phyloP scores from a whole-genome alignment of 2,888 invertebrate species.

The Listrodromus nycthemerus region DNA sequence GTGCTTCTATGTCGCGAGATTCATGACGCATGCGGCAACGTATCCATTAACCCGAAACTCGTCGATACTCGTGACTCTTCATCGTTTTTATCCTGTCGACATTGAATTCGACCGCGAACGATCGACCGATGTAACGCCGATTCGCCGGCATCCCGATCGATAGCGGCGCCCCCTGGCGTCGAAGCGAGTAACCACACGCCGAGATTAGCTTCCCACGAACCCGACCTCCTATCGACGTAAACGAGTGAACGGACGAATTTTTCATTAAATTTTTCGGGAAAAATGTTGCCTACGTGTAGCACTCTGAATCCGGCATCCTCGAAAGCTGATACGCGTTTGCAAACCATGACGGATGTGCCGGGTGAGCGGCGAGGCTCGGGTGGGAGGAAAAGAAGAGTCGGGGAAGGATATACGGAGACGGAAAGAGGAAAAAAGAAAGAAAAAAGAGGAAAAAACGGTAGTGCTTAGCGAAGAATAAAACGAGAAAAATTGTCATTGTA shows the following conservation, averaged over 20 bases:
- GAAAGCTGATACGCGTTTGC: constrained; percentile 35
- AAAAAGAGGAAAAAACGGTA: constrained; percentile 71
- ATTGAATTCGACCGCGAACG: background rate
- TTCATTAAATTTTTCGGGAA: constrained; percentile 7
- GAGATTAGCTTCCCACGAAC: background rate
- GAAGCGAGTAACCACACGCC: background rate
- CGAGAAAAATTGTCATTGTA: constrained; percentile 84
- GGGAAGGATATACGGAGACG: constrained; percentile 42
- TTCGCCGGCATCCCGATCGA: background rate
- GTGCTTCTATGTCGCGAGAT: constrained; percentile 44
- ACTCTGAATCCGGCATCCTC: background rate
- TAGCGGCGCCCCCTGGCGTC: background rate
- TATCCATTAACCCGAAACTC: constrained; percentile 1
- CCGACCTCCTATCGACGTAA: background rate
- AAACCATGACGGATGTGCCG: constrained; percentile 22
- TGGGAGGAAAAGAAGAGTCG: too few relatives aligned
- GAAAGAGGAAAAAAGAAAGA: constrained; percentile 37
- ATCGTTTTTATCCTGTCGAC: background rate
- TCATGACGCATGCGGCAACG: constrained; percentile 57
- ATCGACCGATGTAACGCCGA: background rate
- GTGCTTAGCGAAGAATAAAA: constrained; percentile 83
- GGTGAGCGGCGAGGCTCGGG: too few relatives aligned
- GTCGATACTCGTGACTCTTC: constrained; percentile 9
- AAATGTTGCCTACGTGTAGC: background rate
- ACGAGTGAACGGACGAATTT: background rate